Evolutionary conservation across 2,888 invertebrate genomes (phyloP).

Genomic region (Margaritifera margaritifera): DNA sequence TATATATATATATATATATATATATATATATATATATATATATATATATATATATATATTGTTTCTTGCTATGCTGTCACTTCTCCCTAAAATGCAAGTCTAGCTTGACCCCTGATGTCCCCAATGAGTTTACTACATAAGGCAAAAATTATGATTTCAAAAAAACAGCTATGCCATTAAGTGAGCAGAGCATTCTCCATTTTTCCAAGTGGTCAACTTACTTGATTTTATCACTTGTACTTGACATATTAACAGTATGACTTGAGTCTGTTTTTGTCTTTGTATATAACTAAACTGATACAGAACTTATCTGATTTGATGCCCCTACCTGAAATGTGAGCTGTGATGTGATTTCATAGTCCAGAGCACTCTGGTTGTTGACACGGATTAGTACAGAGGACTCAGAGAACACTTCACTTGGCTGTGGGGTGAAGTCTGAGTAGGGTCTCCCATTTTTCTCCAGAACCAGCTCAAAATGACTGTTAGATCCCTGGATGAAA

Average conservation of each 20-base stretch:
- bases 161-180: too few relatives aligned
- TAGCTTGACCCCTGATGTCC: too few relatives aligned
- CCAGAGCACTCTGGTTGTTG: slow-evolving; percentile 77
- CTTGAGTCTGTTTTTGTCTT: slow-evolving; percentile 71
- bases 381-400: slow-evolving; percentile 57
- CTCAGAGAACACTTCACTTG: slow-evolving; percentile 54
- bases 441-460: slow-evolving; percentile 55
- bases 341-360: slow-evolving; percentile 80
- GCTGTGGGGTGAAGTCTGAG: slow-evolving; percentile 55
- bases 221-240: too few relatives aligned
- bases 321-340: slow-evolving; percentile 55
- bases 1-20: too few relatives aligned
- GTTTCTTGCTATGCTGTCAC: too few relatives aligned
- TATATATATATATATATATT: too few relatives aligned
- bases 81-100: too few relatives aligned
- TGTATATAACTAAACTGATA: slow-evolving; percentile 76
- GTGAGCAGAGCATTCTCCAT: too few relatives aligned
- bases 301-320: not conserved
- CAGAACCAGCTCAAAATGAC: slow-evolving; percentile 51
- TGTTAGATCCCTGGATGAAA: slow-evolving; percentile 54
- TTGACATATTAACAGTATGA: not conserved
- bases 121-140: too few relatives aligned
- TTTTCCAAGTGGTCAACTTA: not conserved
- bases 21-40: too few relatives aligned
- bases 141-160: too few relatives aligned